These are phyloP conservation scores for Stomorhina lunata DNA, from an alignment of 2,888 invertebrate species.

Conservation along the genomic window DNA sequence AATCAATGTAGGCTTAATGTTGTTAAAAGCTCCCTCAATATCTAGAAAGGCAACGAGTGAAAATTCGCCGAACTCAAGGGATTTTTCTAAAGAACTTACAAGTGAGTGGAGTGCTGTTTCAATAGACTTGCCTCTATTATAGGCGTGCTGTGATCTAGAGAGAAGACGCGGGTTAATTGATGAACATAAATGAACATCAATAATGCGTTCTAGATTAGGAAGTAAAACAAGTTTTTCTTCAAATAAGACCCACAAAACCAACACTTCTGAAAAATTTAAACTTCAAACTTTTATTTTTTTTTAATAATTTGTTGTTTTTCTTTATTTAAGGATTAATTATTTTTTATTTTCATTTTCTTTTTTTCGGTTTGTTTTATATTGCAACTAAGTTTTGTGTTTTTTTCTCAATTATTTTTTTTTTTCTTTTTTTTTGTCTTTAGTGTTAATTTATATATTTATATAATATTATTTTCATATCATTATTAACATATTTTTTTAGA, in stretches of 20 bases:
- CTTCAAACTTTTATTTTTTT: constrained; percentile 55
- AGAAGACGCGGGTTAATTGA: no score
- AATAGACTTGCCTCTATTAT: no score
- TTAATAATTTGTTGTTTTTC: constrained; percentile 64
- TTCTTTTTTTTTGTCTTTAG: constrained; percentile 48
- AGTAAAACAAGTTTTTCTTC: no score
- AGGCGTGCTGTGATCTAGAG: no score
- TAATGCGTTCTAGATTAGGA: no score
- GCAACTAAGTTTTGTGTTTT: constrained; percentile 66
- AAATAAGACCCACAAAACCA: neutral
- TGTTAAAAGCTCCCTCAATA: no score
- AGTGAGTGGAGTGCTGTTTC: no score
- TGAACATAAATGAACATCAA: no score
- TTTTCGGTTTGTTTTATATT: constrained; percentile 62
- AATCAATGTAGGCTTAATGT: no score
- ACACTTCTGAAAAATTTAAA: constrained; percentile 23
- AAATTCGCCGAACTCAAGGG: no score
- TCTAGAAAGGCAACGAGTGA: no score
- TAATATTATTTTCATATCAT: constrained; percentile 20
- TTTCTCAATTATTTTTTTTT: constrained; percentile 10
- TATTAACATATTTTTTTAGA: constrained; percentile 47
- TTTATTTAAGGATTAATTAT: constrained; percentile 69
- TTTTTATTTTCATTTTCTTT: constrained; percentile 25
- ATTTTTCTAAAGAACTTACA: no score
- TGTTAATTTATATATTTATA: constrained; percentile 40